Evolutionary conservation across 2,113 vertebrate genomes (phyloP).

Genomic region (Calyptomena viridis): DNA sequence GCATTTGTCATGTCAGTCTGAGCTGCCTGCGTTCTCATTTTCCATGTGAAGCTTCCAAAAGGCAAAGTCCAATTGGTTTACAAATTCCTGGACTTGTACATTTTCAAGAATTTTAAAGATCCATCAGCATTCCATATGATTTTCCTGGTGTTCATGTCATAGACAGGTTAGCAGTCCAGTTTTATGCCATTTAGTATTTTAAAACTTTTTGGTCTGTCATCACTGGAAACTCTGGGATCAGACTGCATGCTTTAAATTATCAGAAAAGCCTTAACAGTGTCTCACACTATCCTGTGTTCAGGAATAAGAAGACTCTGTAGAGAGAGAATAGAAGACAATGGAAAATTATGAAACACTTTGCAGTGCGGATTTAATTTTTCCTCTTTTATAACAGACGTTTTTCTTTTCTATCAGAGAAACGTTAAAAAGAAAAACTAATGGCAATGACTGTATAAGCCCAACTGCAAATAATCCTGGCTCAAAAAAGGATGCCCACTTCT

Average conservation of each 20-base stretch:
- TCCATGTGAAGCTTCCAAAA: neutral
- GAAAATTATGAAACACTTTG: neutral
- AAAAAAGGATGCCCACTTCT: conserved; percentile 91
- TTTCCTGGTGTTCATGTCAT: neutral
- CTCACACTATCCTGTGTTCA: neutral
- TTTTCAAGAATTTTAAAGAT: neutral
- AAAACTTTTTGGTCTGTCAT: neutral
- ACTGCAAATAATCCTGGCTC: conserved; percentile 66
- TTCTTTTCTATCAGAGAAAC: conserved; percentile 76
- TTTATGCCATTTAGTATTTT: neutral
- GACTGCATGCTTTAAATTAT: neutral
- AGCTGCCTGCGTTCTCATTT: neutral
- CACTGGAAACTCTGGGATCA: neutral
- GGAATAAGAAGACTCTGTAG: neutral
- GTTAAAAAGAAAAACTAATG: conserved; percentile 73
- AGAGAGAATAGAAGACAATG: neutral
- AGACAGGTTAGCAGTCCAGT: neutral
- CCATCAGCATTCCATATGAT: neutral
- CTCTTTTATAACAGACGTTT: conserved; percentile 10
- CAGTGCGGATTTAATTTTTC: neutral
- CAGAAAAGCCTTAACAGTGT: neutral
- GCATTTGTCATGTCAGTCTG: neutral
- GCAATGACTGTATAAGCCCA: conserved; percentile 70
- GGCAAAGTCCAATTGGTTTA: neutral
- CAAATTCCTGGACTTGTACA: neutral